Conservation (phyloP, 2,888 invertebrate species). For the Scrobipalpa atriplicella region DNA sequence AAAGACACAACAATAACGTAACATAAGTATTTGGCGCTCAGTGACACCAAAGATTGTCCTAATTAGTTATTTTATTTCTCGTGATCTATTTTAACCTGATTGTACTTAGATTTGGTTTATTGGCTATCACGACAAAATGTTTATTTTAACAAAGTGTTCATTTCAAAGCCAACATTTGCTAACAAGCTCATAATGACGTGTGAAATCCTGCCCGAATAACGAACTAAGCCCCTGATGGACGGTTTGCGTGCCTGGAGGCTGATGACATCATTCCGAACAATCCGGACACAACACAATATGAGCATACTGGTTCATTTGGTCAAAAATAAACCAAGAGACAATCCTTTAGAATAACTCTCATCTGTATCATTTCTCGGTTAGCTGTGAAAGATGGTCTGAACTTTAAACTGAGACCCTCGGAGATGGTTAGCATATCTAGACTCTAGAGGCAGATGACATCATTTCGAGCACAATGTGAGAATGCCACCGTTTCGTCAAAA, state of each 20-base stretch:
- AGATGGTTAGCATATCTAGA: too few relatives aligned
- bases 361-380: conserved; percentile 11
- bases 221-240: conserved; percentile 7
- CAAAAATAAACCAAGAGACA: background rate
- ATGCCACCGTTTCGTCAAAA: too few relatives aligned
- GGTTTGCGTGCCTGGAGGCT: conserved; percentile 36
- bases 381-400: too few relatives aligned
- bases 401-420: too few relatives aligned
- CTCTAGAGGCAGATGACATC: too few relatives aligned
- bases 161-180: conserved; percentile 1
- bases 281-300: background rate
- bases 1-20: too few relatives aligned
- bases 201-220: background rate
- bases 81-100: background rate
- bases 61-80: too few relatives aligned
- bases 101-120: background rate
- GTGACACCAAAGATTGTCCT: too few relatives aligned
- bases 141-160: background rate
- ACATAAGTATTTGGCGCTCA: too few relatives aligned
- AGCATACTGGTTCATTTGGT: background rate
- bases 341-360: background rate
- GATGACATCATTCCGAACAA: conserved; percentile 48
- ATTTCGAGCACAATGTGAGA: too few relatives aligned
- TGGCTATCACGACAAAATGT: background rate
- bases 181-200: conserved; percentile 11